phyloP scores from a whole-genome alignment of 1,140 invertebrate genomes.

The Limonius californicus region DNA sequence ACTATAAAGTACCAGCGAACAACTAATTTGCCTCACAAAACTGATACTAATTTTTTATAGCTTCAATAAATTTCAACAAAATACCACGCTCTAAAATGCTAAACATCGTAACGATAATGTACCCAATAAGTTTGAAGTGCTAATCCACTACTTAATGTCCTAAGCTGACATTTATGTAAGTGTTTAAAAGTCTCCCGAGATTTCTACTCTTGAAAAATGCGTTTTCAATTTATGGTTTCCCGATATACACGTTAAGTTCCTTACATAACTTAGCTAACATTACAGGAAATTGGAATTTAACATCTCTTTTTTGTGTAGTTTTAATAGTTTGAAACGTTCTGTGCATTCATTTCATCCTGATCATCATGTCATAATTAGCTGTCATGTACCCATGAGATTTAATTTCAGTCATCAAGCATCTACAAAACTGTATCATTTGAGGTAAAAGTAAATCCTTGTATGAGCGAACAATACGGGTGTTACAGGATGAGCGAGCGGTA shows the following conservation, averaged over 20 bases:
- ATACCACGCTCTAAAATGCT: background rate
- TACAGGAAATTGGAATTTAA: background rate
- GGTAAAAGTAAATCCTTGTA: background rate
- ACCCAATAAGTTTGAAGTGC: background rate
- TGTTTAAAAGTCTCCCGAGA: background rate
- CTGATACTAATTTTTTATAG: background rate
- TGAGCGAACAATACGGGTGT: slow-evolving; percentile 17
- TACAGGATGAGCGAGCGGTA: slow-evolving; percentile 31
- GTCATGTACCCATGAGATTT: no score
- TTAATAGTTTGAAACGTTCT: background rate
- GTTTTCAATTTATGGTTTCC: background rate
- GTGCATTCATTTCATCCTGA: background rate
- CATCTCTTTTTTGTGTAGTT: background rate
- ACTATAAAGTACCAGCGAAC: background rate
- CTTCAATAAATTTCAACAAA: background rate
- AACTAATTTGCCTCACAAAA: background rate
- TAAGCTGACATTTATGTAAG: background rate
- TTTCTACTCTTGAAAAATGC: background rate
- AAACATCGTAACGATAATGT: background rate
- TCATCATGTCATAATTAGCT: no score
- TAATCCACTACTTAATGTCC: background rate
- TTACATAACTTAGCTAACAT: no score
- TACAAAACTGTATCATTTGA: no score
- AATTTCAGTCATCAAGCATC: no score
- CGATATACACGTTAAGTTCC: background rate